Evolutionary conservation across 1,140 invertebrate species (phyloP), one percentile per base, ranked within the genome.

Genomic region (Scaptomyza pallida): DNA sequence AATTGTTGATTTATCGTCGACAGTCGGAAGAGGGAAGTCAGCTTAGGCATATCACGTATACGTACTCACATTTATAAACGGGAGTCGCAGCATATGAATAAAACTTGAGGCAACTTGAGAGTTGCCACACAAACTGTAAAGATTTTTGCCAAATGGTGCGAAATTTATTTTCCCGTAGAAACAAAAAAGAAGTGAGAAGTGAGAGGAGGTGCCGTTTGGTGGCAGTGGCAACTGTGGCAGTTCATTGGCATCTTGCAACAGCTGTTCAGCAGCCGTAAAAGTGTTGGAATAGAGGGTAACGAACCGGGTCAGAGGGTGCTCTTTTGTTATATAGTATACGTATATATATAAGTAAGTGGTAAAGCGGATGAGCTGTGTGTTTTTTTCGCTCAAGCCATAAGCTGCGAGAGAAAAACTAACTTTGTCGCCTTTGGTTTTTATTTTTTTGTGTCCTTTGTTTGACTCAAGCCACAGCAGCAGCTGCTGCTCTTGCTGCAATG

Each of bases 1-100:
- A 86, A 88, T 88, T 82, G 71, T 88, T 88, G 82, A 88, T 88
- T 86, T 86, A 88, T 88, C 65, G 61, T 52, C 17, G 16, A 54
- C 52, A 69, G 26, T 30, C 57, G 5, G 33, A n/a, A 15, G 17
- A 15, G 37, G 30, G 47, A 68, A 30, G 17, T 19, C 21, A 54
- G 52, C 50, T 44, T 48, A 60, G 71, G 77, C 30, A 61, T 59
- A 71, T 65, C 43, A 23, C 67, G 54, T 61, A 69, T 72, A 79
- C 75, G 75, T 74, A 82, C 72, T 73, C 72, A 78, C 62, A 54
- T 76, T 70, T 68, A 68, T 47, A 72, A 59, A 57, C 23, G n/a
- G 17, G 47, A 54, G 52, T 51, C 35, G 41, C 17, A 48, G 45
- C 65, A 63, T 78, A 80, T 81, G 78, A 80, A 80, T 80, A 80